These are phyloP conservation scores for Alosa alosa DNA, from an alignment of 2,113 vertebrate species.

Conservation along the genomic window DNA sequence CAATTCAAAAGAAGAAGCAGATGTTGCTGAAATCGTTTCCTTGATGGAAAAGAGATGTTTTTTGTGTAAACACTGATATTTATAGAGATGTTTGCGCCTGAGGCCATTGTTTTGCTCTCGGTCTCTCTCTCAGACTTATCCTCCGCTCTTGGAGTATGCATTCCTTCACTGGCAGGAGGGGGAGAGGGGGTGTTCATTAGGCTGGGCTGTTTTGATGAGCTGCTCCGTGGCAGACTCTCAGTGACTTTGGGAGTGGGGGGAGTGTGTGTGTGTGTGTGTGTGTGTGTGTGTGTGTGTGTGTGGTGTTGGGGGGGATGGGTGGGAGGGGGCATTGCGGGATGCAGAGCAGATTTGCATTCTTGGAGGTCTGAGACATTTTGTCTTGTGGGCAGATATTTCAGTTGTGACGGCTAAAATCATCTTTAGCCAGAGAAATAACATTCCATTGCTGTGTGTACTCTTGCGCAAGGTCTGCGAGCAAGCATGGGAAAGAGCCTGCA, in stretches of 20 bases:
- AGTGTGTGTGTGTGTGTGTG: not conserved
- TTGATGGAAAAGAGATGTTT: not conserved
- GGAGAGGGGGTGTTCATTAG: not conserved
- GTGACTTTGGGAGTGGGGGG: not conserved
- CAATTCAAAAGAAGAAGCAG: not conserved
- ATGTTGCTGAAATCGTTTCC: slow-evolving; percentile 8
- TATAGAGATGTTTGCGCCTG: not conserved
- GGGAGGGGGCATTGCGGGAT: not conserved
- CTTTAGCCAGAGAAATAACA: slow-evolving; percentile 50
- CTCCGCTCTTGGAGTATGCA: not conserved
- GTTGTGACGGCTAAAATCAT: slow-evolving; percentile 49
- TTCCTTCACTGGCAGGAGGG: not conserved
- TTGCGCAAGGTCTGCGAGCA: slow-evolving; percentile 54
- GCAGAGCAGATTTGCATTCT: slow-evolving; percentile 33
- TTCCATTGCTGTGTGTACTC: slow-evolving; percentile 51
- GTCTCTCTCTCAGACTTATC: not conserved
- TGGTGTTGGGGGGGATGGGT: slow-evolving; percentile 27
- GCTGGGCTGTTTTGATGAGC: not conserved
- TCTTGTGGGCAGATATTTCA: slow-evolving; percentile 37
- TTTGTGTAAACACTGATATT: not conserved
- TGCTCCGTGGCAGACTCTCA: not conserved
- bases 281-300: slow-evolving; percentile 24
- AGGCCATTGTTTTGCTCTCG: not conserved
- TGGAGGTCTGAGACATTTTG: slow-evolving; percentile 35
- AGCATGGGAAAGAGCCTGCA: slow-evolving; percentile 59